Evolutionary conservation across 2,113 vertebrate genomes (phyloP).

Genomic region (Lophius piscatorius): DNA sequence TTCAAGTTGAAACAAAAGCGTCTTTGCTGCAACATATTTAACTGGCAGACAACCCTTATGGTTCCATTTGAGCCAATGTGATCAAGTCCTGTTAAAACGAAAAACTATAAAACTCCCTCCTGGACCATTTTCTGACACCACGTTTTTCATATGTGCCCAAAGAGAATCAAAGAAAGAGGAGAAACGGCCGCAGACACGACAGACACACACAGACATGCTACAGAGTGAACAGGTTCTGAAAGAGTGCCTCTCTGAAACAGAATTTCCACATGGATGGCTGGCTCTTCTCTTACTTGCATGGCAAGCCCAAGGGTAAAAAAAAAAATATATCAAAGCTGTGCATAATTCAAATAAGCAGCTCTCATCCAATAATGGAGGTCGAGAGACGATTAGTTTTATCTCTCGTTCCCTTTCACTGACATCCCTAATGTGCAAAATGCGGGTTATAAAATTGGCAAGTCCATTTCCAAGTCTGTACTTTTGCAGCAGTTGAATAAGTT

Average conservation of each 20-base stretch:
- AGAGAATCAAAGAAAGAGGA: too few relatives aligned
- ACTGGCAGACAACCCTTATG: too few relatives aligned
- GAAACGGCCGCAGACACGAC: background rate
- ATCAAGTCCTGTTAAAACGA: too few relatives aligned
- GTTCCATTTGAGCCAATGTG: too few relatives aligned
- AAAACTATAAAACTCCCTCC: too few relatives aligned
- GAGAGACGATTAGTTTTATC: conserved; percentile 9
- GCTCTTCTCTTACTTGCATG: conserved; percentile 60
- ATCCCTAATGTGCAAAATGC: conserved; percentile 9
- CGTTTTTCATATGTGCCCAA: too few relatives aligned
- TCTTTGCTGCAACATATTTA: too few relatives aligned
- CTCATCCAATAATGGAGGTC: conserved; percentile 8
- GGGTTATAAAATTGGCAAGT: background rate
- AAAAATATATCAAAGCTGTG: conserved; percentile 42
- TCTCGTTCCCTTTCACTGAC: conserved; percentile 3
- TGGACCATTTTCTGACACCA: too few relatives aligned
- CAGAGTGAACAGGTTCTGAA: background rate
- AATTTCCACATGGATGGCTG: conserved; percentile 60
- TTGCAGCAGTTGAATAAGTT: too few relatives aligned
- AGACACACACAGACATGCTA: background rate
- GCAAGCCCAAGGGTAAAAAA: conserved; percentile 39
- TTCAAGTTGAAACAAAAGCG: too few relatives aligned
- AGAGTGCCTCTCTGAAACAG: conserved; percentile 22
- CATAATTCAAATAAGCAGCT: conserved; percentile 33
- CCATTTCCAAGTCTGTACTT: background rate